Conservation (phyloP, 2,888 invertebrate genomes). For the Amphipyra berbera region DNA sequence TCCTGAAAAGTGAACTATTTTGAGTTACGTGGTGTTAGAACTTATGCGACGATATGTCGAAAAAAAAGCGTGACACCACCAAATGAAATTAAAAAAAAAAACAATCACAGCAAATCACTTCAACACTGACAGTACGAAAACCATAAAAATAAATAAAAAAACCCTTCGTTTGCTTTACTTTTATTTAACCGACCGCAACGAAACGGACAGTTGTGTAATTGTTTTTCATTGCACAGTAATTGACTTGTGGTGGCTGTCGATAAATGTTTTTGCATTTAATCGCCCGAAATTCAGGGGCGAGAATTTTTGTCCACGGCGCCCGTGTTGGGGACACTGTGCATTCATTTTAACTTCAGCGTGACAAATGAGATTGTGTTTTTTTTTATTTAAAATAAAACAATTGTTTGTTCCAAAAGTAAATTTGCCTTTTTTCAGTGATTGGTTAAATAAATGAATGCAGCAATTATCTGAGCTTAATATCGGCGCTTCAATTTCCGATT, state of each 20-base stretch:
- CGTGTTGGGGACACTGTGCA: slow-evolving; percentile 42
- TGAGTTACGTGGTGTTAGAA: too few species aligned
- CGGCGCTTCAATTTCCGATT: slow-evolving; percentile 18
- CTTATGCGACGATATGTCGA: too few species aligned
- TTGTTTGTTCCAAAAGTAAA: slow-evolving; percentile 46
- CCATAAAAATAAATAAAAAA: slow-evolving; percentile 42
- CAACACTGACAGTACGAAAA: slow-evolving; percentile 43
- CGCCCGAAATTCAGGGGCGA: slow-evolving; percentile 61
- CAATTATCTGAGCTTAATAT: slow-evolving; percentile 41
- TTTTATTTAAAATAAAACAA: slow-evolving; percentile 46
- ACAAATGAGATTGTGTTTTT: slow-evolving; percentile 63
- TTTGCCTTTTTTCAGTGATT: slow-evolving; percentile 24
- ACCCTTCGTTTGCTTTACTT: slow-evolving; percentile 51
- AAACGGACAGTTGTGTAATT: slow-evolving; percentile 80
- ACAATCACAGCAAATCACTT: slow-evolving; percentile 50
- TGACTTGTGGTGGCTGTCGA: slow-evolving; percentile 81
- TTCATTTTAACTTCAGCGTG: slow-evolving; percentile 62
- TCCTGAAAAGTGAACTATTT: too few species aligned
- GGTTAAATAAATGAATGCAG: slow-evolving; percentile 31
- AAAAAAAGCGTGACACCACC: slow-evolving; percentile 8
- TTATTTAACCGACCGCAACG: slow-evolving; percentile 74
- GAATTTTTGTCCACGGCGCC: slow-evolving; percentile 56
- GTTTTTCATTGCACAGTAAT: slow-evolving; percentile 84
- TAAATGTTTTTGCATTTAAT: slow-evolving; percentile 80
- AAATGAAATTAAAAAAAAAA: slow-evolving; percentile 13